phyloP scores from a whole-genome alignment of 2,797 vertebrate species.

The Brotula barbata region DNA sequence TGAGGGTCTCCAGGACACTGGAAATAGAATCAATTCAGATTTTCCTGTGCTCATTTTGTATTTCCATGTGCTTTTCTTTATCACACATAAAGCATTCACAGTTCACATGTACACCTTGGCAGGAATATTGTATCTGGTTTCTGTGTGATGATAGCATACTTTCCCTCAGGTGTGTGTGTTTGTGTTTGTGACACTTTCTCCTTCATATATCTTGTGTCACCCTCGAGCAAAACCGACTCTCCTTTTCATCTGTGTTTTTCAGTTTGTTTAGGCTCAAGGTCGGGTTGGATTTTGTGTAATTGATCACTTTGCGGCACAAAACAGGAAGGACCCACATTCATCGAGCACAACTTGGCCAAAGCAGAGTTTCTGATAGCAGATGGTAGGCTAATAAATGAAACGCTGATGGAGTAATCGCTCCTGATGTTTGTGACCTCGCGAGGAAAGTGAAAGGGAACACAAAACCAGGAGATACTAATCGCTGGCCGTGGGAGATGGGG shows the following conservation, averaged over 20 bases:
- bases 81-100: background rate
- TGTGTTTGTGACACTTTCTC: conserved; percentile 1
- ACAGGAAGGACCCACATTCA: background rate
- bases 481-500: background rate
- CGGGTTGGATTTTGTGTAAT: conserved; percentile 4
- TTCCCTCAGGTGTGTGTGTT: conserved; percentile 13
- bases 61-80: background rate
- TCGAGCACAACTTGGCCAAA: background rate
- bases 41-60: conserved; percentile 11
- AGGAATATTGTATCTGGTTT: conserved; percentile 6
- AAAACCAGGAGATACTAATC: background rate
- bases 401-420: conserved; percentile 1
- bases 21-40: conserved; percentile 43
- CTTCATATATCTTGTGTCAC: conserved; percentile 5
- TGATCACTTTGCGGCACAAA: conserved; percentile 21
- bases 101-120: background rate
- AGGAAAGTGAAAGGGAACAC: conserved; percentile 6
- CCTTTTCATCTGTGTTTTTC: conserved; percentile 5
- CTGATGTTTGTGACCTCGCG: background rate
- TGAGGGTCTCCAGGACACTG: conserved; percentile 49
- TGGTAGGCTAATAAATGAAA: background rate
- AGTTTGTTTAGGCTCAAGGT: background rate
- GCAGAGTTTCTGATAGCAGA: background rate
- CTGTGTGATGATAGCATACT: background rate
- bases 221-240: conserved; percentile 4